Percentiles rank a stretch among this genome's conserved stretches.
These are phyloP conservation scores for Lasioglossum zephyrum DNA, from an alignment of 2,888 invertebrate species.

Conservation along the genomic window DNA sequence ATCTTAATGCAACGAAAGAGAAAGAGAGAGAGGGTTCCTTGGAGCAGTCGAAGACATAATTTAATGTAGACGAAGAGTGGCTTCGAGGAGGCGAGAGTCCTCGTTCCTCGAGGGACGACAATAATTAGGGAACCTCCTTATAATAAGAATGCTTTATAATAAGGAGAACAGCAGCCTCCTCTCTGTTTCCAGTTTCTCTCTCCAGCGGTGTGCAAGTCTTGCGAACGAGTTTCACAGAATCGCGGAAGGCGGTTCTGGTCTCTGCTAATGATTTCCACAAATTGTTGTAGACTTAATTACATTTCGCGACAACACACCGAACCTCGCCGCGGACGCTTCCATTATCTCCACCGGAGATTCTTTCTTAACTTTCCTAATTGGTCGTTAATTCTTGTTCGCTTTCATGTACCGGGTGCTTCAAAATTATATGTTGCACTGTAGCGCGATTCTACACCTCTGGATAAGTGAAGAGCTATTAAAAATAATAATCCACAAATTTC, in stretches of 20 bases:
- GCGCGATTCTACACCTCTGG: too few relatives aligned
- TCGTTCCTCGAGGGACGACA: slow-evolving; percentile 64
- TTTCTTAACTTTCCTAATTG: slow-evolving; percentile 67
- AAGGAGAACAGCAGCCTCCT: slow-evolving; percentile 46
- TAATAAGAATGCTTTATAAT: slow-evolving; percentile 71
- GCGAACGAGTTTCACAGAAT: slow-evolving; percentile 50
- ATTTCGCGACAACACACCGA: slow-evolving; percentile 57
- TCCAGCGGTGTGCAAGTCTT: not conserved
- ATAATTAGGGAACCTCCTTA: slow-evolving; percentile 72
- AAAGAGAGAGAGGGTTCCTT: not conserved
- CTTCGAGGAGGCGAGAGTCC: slow-evolving; percentile 58
- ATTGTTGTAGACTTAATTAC: slow-evolving; percentile 72
- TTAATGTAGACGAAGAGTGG: slow-evolving; percentile 65
- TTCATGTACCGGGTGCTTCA: slow-evolving; percentile 21
- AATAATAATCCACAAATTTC: too few relatives aligned
- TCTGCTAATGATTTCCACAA: slow-evolving; percentile 76
- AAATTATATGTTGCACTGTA: too few relatives aligned
- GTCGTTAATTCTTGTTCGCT: slow-evolving; percentile 64
- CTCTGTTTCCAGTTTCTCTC: slow-evolving; percentile 25
- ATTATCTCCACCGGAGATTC: slow-evolving; percentile 57
- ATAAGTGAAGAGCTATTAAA: too few relatives aligned
- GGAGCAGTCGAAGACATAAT: slow-evolving; percentile 55
- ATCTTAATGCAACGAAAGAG: slow-evolving; percentile 25
- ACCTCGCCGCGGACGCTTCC: slow-evolving; percentile 40
- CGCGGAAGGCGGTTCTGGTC: slow-evolving; percentile 50